Percentiles rank a stretch among this genome's conserved stretches.
These are phyloP conservation scores for Cybosia mesomella DNA, from an alignment of 2,888 invertebrate genomes.

Conservation along the genomic window DNA sequence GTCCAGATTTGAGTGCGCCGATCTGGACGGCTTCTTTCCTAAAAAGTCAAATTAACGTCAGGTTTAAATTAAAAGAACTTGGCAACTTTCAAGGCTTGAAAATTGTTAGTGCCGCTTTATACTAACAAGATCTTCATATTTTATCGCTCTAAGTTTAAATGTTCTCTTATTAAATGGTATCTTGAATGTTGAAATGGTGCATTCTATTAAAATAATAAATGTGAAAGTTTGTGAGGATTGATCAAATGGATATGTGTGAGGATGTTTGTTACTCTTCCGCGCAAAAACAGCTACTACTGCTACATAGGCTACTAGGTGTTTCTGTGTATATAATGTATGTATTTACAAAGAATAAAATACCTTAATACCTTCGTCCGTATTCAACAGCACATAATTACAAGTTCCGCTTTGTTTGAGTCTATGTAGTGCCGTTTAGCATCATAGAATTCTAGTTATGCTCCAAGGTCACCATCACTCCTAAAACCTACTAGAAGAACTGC, in stretches of 20 bases:
- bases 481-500: not conserved
- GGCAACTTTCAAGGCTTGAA: conserved; percentile 9
- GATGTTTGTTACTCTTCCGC: not conserved
- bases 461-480: not conserved
- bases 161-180: not conserved
- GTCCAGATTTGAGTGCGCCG: not conserved
- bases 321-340: too few relatives aligned
- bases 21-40: not conserved
- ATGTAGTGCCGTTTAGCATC: not conserved
- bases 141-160: not conserved
- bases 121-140: conserved; percentile 7
- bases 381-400: not conserved
- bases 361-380: not conserved
- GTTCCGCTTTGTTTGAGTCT: not conserved
- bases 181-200: not conserved
- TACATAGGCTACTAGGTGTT: too few relatives aligned
- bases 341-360: too few relatives aligned
- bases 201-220: not conserved
- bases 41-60: conserved; percentile 4
- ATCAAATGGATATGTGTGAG: not conserved
- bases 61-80: conserved; percentile 9
- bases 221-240: not conserved
- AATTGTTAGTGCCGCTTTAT: not conserved
- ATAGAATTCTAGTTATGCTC: not conserved
- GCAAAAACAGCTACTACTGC: not conserved